These are phyloP conservation scores for Synanceia verrucosa DNA, from an alignment of 2,797 vertebrate species.

Conservation along the genomic window DNA sequence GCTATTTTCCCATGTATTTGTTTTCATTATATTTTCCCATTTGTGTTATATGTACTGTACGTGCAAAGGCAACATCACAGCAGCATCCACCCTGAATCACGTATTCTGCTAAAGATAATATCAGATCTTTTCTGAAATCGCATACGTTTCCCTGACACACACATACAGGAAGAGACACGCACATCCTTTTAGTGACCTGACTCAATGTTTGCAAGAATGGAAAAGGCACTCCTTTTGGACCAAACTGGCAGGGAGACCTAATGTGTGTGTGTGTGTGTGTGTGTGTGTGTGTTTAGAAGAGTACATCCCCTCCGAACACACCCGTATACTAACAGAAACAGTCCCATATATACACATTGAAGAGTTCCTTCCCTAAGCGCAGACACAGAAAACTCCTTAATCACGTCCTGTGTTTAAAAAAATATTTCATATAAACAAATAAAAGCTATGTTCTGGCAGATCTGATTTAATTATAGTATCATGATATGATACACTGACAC, in stretches of 20 bases:
- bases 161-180: conserved; percentile 13
- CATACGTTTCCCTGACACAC: conserved; percentile 12
- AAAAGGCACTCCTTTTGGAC: conserved; percentile 39
- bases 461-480: background rate
- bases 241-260: conserved; percentile 38
- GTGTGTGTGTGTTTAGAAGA: conserved; percentile 67
- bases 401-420: conserved; percentile 64
- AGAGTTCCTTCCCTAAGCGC: conserved; percentile 59
- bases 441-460: conserved; percentile 7
- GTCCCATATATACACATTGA: conserved; percentile 53
- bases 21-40: conserved; percentile 41
- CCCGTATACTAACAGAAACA: conserved; percentile 60
- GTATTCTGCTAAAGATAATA: conserved; percentile 38
- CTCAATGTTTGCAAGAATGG: conserved; percentile 47
- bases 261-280: conserved; percentile 20
- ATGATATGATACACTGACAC: background rate
- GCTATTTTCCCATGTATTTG: conserved; percentile 51
- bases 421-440: conserved; percentile 38
- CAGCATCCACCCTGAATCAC: conserved; percentile 43
- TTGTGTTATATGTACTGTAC: conserved; percentile 44
- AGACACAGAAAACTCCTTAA: conserved; percentile 53
- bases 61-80: conserved; percentile 12
- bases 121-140: conserved; percentile 35
- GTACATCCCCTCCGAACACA: conserved; percentile 67
- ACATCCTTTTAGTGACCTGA: conserved; percentile 59